A percentile compares a stretch with the other conserved stretches of the same genome.
Conservation (phyloP, 2,888 invertebrate genomes). For the Sminthurinus aureus region DNA sequence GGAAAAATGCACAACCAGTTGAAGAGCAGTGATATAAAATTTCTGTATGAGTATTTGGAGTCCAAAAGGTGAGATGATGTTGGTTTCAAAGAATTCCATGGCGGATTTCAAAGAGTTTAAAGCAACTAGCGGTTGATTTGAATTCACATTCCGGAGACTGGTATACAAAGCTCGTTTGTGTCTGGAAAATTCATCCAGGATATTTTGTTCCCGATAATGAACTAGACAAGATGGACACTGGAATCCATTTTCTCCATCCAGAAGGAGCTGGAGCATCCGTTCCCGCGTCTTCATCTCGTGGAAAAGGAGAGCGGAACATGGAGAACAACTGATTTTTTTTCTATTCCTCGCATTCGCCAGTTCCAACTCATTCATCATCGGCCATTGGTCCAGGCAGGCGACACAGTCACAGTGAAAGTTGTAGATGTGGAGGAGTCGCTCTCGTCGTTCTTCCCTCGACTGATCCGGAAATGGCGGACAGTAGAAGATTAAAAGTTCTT, state of each 20-base stretch:
- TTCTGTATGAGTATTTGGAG: background rate
- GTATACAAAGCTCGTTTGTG: background rate
- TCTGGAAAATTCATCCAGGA: background rate
- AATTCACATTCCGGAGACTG: background rate
- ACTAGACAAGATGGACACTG: background rate
- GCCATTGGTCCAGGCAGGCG: background rate
- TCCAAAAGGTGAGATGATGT: background rate
- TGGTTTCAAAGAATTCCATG: background rate
- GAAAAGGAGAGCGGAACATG: background rate
- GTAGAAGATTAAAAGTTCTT: background rate
- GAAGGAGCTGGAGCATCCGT: background rate
- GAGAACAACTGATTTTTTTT: background rate
- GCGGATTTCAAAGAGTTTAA: background rate
- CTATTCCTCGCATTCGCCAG: background rate
- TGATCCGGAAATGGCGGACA: constrained; percentile 7
- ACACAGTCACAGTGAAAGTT: constrained; percentile 5
- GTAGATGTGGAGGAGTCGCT: background rate
- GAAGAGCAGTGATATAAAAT: background rate
- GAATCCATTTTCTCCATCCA: background rate
- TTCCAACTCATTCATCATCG: background rate
- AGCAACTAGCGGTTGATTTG: background rate
- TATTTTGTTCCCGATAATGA: background rate
- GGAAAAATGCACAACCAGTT: background rate
- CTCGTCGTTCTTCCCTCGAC: background rate
- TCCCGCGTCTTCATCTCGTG: background rate